Conservation (phyloP, 2,113 vertebrate species). For the Pseudorectes ferrugineus region DNA sequence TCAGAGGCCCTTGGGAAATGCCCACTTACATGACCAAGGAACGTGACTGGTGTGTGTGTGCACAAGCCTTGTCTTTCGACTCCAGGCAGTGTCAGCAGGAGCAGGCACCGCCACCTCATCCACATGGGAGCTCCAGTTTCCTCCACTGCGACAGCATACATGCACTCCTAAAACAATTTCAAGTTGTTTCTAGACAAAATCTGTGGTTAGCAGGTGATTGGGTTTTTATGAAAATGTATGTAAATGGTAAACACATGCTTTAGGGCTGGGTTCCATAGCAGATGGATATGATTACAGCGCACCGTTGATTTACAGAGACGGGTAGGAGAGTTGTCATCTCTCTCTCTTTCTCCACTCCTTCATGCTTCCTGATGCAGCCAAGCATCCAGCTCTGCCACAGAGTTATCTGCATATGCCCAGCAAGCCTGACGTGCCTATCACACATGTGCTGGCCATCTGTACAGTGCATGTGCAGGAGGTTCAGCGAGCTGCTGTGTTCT, state of each 20-base stretch:
- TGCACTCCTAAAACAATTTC: not conserved
- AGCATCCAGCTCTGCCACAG: not conserved
- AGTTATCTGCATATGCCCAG: not conserved
- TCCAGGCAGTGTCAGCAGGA: not conserved
- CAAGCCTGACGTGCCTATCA: not conserved
- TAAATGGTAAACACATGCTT: not conserved
- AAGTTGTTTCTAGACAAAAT: not conserved
- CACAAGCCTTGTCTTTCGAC: not conserved
- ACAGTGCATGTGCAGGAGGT: not conserved
- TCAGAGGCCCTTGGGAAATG: not conserved
- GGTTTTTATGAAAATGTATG: not conserved
- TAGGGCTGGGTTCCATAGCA: not conserved
- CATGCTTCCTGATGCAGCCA: not conserved
- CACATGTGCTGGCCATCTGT: slow-evolving; percentile 38
- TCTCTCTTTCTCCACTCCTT: not conserved
- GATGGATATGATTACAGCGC: not conserved
- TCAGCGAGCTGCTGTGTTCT: fast-evolving
- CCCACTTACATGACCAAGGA: not conserved
- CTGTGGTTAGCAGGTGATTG: not conserved
- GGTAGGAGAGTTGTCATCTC: not conserved
- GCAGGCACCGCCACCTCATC: fast-evolving
- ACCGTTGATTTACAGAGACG: not conserved
- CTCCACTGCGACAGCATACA: fast-evolving
- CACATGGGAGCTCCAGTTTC: fast-evolving
- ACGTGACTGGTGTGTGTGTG: fast-evolving